phyloP scores from a whole-genome alignment of 2,888 invertebrate species.

The Ceratothoa steindachneri region DNA sequence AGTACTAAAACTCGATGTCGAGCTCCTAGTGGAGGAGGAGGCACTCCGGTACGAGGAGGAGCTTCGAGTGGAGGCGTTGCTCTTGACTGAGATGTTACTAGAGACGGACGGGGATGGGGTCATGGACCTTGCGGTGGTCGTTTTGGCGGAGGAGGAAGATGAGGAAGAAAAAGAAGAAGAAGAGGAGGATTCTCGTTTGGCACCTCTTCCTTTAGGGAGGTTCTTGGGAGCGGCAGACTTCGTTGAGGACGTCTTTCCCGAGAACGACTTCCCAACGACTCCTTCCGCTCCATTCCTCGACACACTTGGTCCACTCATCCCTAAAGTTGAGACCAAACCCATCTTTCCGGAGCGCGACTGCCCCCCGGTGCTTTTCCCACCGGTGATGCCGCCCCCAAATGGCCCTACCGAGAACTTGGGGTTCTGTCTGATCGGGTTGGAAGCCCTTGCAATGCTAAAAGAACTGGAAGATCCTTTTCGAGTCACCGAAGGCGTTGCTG shows the following conservation, averaged over 20 bases:
- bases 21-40: constrained; percentile 25
- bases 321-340: not conserved
- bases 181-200: not conserved
- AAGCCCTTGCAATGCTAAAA: not conserved
- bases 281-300: not conserved
- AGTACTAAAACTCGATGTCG: constrained; percentile 7
- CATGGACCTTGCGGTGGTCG: too few relatives aligned
- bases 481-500: not conserved
- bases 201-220: not conserved
- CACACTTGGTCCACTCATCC: not conserved
- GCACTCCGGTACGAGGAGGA: constrained; percentile 22
- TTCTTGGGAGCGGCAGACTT: not conserved
- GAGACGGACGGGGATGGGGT: constrained; percentile 5
- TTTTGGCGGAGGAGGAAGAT: too few relatives aligned
- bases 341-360: not conserved
- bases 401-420: not conserved
- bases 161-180: not conserved
- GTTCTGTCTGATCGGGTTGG: not conserved
- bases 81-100: constrained; percentile 12
- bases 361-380: not conserved
- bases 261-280: not conserved
- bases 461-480: constrained; percentile 23
- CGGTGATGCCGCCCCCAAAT: not conserved
- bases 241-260: not conserved
- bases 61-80: constrained; percentile 24